Evolutionary conservation across 23 tunicate genomes (phyloP), one percentile per base, ranked within the genome.

Genomic region (Halocynthia roretzi): DNA sequence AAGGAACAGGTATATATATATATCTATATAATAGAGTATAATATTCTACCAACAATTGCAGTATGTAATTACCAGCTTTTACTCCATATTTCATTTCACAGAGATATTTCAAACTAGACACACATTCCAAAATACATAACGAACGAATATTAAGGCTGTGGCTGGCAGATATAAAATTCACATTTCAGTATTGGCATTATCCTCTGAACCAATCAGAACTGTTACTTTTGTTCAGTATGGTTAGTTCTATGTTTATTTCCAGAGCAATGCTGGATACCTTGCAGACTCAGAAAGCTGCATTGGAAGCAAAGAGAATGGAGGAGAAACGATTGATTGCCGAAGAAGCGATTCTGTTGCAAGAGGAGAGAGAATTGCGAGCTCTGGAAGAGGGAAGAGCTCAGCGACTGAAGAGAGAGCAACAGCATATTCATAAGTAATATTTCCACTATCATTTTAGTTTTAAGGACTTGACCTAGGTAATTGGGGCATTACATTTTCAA

Each of bases 271-370:
- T 91, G 9, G 87, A 82, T 56, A 77, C 72, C 8, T 71, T 91
- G 31, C 79, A 84, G 19, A 91, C 90, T 23, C 97, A 91, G 81
- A 91, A 82, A 50, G 97, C 97, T 10, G 81, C 97, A 51, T 67
- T 81, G 66, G 87, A 83, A 61, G 91, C 98, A 23, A 86, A 83
- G 76, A 78, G 63, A 56, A 53, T 54, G 20, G 98, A 92, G 75
- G 98, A 86, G 57, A 82, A 82, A 53, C 60, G 98, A 23, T 60
- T 92, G 80, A 76, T 75, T 68, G 81, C 56, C 7, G 98, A 92
- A 56, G 98, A 92, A 52, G 91, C 87, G 7, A 77, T 62, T 57
- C 82, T 92, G 17, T 71, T 92, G 11, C 49, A 71, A 20, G 56
- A 62, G 31, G 71, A 77, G 14, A 77, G 86, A 53, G 85, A 82